phyloP scores from a whole-genome alignment of 2,113 vertebrate species.

The Sporophila hypoxantha region DNA sequence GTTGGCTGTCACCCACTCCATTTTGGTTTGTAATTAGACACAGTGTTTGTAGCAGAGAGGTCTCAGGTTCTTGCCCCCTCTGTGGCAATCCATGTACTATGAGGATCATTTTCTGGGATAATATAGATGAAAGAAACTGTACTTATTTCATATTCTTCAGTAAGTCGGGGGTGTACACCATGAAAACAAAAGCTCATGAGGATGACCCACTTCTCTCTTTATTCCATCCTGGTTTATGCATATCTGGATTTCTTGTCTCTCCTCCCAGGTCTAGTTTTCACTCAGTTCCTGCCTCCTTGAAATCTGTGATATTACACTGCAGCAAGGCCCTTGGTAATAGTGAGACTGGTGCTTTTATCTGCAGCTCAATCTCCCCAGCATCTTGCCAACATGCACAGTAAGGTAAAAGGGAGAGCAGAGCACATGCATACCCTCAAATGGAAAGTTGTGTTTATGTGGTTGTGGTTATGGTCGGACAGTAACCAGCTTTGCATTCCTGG shows the following conservation, averaged over 20 bases:
- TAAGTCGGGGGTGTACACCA: not conserved
- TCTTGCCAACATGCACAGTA: not conserved
- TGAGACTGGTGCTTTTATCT: not conserved
- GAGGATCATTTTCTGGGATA: not conserved
- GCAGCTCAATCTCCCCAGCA: not conserved
- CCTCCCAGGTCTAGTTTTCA: not conserved
- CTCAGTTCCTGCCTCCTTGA: not conserved
- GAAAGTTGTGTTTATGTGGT: slow-evolving; percentile 51
- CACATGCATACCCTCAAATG: slow-evolving; percentile 25
- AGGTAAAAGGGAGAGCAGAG: not conserved
- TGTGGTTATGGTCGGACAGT: slow-evolving; percentile 39
- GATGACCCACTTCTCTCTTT: not conserved
- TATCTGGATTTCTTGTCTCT: not conserved
- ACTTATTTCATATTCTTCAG: not conserved
- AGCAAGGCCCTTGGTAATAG: not conserved
- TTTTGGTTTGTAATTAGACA: not conserved
- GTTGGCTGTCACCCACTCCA: not conserved
- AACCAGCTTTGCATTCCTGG: slow-evolving; percentile 47
- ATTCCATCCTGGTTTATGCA: not conserved
- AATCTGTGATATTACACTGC: not conserved
- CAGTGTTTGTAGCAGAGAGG: not conserved
- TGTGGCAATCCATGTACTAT: not conserved
- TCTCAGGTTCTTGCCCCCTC: not conserved
- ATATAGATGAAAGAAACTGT: not conserved
- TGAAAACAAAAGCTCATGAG: not conserved